These are phyloP conservation scores for Noctua comes DNA, from an alignment of 2,888 invertebrate genomes.

Conservation along the genomic window DNA sequence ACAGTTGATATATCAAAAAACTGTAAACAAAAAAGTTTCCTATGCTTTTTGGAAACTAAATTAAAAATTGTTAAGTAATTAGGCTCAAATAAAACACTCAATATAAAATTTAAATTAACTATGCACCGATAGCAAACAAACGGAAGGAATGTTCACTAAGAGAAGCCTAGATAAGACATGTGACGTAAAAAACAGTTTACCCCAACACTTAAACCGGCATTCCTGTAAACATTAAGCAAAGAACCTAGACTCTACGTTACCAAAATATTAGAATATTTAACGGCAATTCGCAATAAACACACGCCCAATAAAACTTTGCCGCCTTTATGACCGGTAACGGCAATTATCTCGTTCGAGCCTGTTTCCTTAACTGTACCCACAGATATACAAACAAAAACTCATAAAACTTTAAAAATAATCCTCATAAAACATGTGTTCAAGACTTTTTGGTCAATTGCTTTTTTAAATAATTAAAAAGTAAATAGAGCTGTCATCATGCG, in stretches of 20 bases:
- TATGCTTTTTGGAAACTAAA: not conserved
- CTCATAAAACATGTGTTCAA: slow-evolving; percentile 38
- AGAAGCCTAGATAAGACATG: not conserved
- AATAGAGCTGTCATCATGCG: slow-evolving; percentile 30
- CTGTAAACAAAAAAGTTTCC: not conserved
- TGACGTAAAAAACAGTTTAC: not conserved
- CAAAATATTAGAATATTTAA: slow-evolving; percentile 67
- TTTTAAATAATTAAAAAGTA: slow-evolving; percentile 43
- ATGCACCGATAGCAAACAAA: not conserved
- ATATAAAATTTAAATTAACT: not conserved
- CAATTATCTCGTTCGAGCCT: slow-evolving; percentile 62
- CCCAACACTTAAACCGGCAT: slow-evolving; percentile 13
- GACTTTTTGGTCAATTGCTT: slow-evolving; percentile 34
- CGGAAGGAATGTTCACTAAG: not conserved
- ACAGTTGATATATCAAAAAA: not conserved
- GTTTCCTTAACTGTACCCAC: slow-evolving; percentile 65
- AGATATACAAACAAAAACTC: slow-evolving; percentile 63
- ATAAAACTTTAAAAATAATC: slow-evolving; percentile 48
- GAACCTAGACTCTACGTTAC: slow-evolving; percentile 34
- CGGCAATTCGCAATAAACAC: slow-evolving; percentile 66
- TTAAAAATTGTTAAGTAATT: not conserved
- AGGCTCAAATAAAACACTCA: not conserved
- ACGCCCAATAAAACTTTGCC: slow-evolving; percentile 60
- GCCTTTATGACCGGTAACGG: slow-evolving; percentile 63
- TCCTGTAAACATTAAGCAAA: slow-evolving; percentile 24